These are phyloP conservation scores for Gasteruption jaculator DNA, from an alignment of 2,888 invertebrate genomes.

Conservation along the genomic window DNA sequence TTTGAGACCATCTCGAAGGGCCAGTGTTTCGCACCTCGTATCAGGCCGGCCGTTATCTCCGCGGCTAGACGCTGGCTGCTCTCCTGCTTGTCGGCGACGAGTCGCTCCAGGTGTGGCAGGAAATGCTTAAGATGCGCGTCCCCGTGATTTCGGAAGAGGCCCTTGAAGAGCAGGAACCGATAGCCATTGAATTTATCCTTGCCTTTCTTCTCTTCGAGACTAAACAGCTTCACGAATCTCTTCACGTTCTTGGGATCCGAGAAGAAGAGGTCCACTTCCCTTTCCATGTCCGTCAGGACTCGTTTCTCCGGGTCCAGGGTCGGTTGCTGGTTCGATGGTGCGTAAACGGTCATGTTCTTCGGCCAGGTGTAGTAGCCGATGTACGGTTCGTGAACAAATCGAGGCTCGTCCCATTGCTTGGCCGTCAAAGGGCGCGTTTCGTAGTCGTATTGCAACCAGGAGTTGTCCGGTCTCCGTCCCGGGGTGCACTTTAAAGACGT, in stretches of 20 bases:
- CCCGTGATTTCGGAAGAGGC: slow-evolving; percentile 76
- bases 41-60: slow-evolving; percentile 73
- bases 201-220: slow-evolving; percentile 83
- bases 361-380: slow-evolving; percentile 58
- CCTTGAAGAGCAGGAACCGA: slow-evolving; percentile 71
- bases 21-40: slow-evolving; percentile 84
- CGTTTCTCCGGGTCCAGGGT: slow-evolving; percentile 55
- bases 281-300: slow-evolving; percentile 63
- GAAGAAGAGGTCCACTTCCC: slow-evolving; percentile 66
- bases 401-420: slow-evolving; percentile 70
- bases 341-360: slow-evolving; percentile 59
- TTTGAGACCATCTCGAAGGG: slow-evolving; percentile 58
- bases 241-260: slow-evolving; percentile 62
- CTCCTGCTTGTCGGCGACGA: slow-evolving; percentile 68
- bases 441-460: slow-evolving; percentile 70
- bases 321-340: slow-evolving; percentile 65
- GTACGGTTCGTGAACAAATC: slow-evolving; percentile 66
- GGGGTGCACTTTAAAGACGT: no score
- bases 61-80: slow-evolving; percentile 78
- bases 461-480: slow-evolving; percentile 67
- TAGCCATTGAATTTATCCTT: slow-evolving; percentile 73
- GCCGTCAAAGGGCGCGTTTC: slow-evolving; percentile 59
- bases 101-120: slow-evolving; percentile 61
- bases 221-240: slow-evolving; percentile 67
- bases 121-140: slow-evolving; percentile 61